Evolutionary conservation across 2,113 vertebrate genomes (phyloP), one percentile per base, ranked within the genome.

Genomic region (Peromyscus leucopus): DNA sequence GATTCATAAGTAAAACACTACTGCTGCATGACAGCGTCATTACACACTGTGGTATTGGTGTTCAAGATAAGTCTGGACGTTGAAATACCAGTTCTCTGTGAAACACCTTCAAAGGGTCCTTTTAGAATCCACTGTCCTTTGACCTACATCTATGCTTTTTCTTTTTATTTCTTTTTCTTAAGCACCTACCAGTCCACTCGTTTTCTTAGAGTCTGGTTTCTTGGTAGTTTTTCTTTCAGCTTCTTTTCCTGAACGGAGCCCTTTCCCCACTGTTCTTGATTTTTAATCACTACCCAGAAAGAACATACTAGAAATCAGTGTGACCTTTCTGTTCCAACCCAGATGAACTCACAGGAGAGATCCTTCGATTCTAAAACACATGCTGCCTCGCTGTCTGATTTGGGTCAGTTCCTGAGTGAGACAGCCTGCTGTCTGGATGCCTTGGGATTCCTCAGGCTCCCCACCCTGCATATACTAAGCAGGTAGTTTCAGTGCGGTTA

Each of bases 401-500:
- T n/a, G 4, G 36, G 74, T 51, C 78, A 55, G 89, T 42, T 95
- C 78, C n/a, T 83, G 85, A 96, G 72, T 63, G 85, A 89, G 51
- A 42, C 76, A 91, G 90, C 28, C 31, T 48, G 55, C 28, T 89
- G 80, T 93, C 88, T 88, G 63, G 84, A 93, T 92, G 24, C 96
- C 28, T 98, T 97, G 89, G 67, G 82, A 89, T 94, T 96, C 94
- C 92, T 88, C 90, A 92, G 92, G 69, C 93, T 87, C 75, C 96
- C 88, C 95, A 96, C 89, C 92, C 96, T 93, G 74, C 13, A 24
- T 69, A 39, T 59, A 86, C 96, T 96, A 94, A 95, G 19, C 90
- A 72, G 93, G 97, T 93, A 61, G 96, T 98, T 98, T 98, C 97
- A 98, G 51, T 97, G 76, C 96, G 88, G 76, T 98, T 97, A 96